Conservation (phyloP, 2,888 invertebrate genomes). For the Drosophila recens region DNA sequence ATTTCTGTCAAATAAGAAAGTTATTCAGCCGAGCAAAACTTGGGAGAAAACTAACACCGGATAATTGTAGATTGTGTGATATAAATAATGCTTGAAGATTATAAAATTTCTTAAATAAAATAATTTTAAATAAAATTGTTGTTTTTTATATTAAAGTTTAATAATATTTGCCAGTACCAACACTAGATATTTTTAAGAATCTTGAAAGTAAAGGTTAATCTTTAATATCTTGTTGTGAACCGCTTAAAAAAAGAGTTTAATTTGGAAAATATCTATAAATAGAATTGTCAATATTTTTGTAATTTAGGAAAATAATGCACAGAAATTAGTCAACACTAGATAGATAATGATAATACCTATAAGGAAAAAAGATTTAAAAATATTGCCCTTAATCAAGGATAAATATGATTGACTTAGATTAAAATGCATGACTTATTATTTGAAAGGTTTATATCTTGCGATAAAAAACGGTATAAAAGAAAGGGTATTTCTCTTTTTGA, state of each 20-base stretch:
- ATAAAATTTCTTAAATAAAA: neutral
- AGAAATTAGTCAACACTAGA: neutral
- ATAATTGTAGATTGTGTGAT: neutral
- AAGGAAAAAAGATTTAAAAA: neutral
- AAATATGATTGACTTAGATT: neutral
- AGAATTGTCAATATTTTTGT: neutral
- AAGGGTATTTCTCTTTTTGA: too few relatives aligned
- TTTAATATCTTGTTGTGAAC: neutral
- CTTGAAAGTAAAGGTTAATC: too few relatives aligned
- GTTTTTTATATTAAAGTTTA: neutral
- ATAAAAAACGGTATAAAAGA: too few relatives aligned
- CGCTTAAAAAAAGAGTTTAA: neutral
- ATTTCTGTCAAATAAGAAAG: slow-evolving; percentile 25
- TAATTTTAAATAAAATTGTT: neutral
- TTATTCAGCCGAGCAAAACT: slow-evolving; percentile 15
- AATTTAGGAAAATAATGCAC: neutral
- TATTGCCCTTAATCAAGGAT: neutral
- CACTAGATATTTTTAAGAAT: neutral
- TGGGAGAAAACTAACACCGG: neutral
- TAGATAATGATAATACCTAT: neutral
- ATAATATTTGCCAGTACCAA: neutral
- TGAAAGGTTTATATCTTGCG: too few relatives aligned
- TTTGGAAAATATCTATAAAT: neutral
- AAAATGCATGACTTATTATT: too few relatives aligned
- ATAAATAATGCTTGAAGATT: neutral